Base-by-base conservation (phyloP, 2,888 invertebrate species). In the Chrysotoxum bicinctum region DNA sequence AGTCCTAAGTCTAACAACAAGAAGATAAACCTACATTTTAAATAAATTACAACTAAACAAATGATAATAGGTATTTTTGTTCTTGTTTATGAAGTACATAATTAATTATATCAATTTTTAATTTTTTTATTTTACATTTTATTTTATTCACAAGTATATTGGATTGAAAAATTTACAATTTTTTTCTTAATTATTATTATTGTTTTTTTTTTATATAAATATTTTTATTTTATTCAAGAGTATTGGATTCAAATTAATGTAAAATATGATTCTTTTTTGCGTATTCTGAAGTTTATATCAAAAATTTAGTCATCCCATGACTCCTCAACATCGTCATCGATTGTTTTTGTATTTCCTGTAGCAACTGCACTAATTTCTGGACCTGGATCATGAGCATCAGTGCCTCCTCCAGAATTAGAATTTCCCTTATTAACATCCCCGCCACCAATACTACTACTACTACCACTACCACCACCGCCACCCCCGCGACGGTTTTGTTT, bases 401-500 rank as follows among this genome's bases (percentile, higher is more conserved):
- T 5, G 35, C n/a, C 32, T 35, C 35, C 50, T 6, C 19, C 32
- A 30, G 35, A 6, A 37, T 14, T 50, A 12, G 66, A 35, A 35
- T 66, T 66, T 32, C 23, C 12, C 7, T n/a, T 35, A 10, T 19
- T 12, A 8, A 48, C 8, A 50, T 66, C 50, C 16, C 66, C 58
- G 8, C 81, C 80, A 2, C 62, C 70, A 45, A 74, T 62, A 9
- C 78, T 78, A 58, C 52, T 9, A 45, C 74, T 90, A 89, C 93
- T 92, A 80, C 93, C 92, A 89, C 93, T 90, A 64, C 92, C 91
- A 74, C 92, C 58, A 45, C 76, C 90, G 89, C 93, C 92, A 78
- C 93, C 92, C 89, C 93, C 90, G 62, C 92, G 91, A 75, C 92
- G 90, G 92, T 93, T 93, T 19, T 93, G 89, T 82, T 93, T 93